phyloP scores from a whole-genome alignment of 2,888 invertebrate genomes.

The Dicyrtomina minuta region DNA sequence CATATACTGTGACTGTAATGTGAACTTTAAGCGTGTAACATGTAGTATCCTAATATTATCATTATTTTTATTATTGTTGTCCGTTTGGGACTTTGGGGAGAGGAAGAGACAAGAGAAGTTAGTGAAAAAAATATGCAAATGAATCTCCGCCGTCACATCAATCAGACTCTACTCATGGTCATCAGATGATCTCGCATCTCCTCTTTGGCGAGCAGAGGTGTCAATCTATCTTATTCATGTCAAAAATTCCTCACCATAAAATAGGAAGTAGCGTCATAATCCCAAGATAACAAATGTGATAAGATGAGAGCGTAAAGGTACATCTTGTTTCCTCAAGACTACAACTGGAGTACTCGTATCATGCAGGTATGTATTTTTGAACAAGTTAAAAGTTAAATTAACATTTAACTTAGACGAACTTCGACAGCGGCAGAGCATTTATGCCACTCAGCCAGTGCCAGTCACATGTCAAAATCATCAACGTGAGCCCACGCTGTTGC shows the following conservation, averaged over 20 bases:
- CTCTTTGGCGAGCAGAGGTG: neutral
- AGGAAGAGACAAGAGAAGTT: neutral
- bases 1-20: no score
- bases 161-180: constrained; percentile 2
- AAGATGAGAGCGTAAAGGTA: neutral
- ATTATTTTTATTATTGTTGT: neutral
- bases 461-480: no score
- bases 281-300: neutral
- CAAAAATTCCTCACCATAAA: constrained; percentile 5
- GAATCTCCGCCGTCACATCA: constrained; percentile 1
- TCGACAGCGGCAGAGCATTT: no score
- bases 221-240: constrained; percentile 7
- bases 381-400: no score
- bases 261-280: constrained; percentile 1
- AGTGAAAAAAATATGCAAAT: constrained; percentile 3
- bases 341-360: no score
- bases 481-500: no score
- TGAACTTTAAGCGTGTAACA: no score
- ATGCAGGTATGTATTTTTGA: no score
- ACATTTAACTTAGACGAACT: no score
- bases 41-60: neutral
- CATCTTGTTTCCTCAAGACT: no score
- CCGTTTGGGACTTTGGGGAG: no score
- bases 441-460: no score
- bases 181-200: constrained; percentile 2